These are phyloP conservation scores for Seriola dumerili DNA, from an alignment of 2,113 vertebrate species.

Conservation along the genomic window DNA sequence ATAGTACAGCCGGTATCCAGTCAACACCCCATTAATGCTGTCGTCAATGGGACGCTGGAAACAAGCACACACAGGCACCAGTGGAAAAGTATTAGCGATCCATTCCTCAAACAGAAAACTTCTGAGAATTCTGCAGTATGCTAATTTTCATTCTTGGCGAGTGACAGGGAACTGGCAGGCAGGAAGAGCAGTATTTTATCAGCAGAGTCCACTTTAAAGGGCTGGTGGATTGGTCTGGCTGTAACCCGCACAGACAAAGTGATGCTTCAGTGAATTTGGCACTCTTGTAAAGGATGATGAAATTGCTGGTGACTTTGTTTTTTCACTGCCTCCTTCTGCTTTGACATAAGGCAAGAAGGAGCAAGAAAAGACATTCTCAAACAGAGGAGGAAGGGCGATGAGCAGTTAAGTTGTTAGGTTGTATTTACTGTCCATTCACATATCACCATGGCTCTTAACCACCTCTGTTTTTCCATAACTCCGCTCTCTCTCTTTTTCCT, in stretches of 20 bases:
- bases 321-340: slow-evolving; percentile 65
- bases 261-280: slow-evolving; percentile 68
- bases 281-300: slow-evolving; percentile 70
- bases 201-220: slow-evolving; percentile 63
- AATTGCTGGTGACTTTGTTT: slow-evolving; percentile 74
- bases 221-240: slow-evolving; percentile 47
- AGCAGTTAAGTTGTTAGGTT: slow-evolving; percentile 36
- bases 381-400: slow-evolving; percentile 51
- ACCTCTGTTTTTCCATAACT: not conserved
- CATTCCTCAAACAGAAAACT: not conserved
- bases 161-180: slow-evolving; percentile 39
- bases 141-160: slow-evolving; percentile 36
- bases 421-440: slow-evolving; percentile 39
- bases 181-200: slow-evolving; percentile 53
- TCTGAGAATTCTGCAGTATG: slow-evolving; percentile 5
- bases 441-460: not conserved
- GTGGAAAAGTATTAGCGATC: not conserved
- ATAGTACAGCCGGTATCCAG: slow-evolving; percentile 95
- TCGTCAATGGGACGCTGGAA: slow-evolving; percentile 88
- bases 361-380: slow-evolving; percentile 59
- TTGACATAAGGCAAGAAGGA: slow-evolving; percentile 62
- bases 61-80: slow-evolving; percentile 31
- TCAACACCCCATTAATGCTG: slow-evolving; percentile 90
- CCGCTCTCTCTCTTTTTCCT: not conserved
- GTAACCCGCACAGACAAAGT: slow-evolving; percentile 57